Conservation (phyloP, 2,797 vertebrate genomes). For the Tadarida brasiliensis region DNA sequence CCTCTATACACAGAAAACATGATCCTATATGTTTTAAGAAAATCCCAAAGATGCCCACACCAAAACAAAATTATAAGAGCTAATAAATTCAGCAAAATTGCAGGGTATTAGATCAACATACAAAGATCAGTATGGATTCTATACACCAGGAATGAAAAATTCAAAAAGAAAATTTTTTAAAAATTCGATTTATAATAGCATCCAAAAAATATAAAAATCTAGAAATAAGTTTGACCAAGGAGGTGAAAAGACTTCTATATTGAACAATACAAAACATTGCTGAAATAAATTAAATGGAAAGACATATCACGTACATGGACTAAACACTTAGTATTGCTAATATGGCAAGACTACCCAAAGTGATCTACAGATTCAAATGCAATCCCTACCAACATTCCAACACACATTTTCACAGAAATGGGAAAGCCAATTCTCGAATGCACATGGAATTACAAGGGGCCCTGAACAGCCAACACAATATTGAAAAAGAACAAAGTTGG, state of each 20-base stretch:
- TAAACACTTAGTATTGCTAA: not conserved
- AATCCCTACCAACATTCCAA: not conserved
- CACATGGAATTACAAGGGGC: not conserved
- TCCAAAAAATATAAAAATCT: not conserved
- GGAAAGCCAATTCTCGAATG: not conserved
- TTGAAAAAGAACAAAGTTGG: conserved; percentile 3
- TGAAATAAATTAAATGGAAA: conserved; percentile 19
- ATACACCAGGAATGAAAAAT: not conserved
- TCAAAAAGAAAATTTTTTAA: not conserved
- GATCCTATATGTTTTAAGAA: not conserved
- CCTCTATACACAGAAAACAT: not conserved
- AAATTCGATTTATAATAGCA: not conserved
- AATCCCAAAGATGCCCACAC: not conserved
- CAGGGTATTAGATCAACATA: not conserved
- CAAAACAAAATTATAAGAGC: not conserved
- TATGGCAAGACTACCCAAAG: not conserved
- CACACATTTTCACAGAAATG: not conserved
- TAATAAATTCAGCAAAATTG: not conserved
- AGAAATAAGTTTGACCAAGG: not conserved
- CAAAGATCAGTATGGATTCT: not conserved
- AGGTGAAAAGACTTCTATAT: not conserved
- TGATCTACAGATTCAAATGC: not conserved
- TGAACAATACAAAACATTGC: not conserved
- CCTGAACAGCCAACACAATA: not conserved
- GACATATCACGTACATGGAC: not conserved